These are phyloP conservation scores for Vanacampus margaritifer DNA, from an alignment of 2,113 vertebrate species.

Conservation along the genomic window DNA sequence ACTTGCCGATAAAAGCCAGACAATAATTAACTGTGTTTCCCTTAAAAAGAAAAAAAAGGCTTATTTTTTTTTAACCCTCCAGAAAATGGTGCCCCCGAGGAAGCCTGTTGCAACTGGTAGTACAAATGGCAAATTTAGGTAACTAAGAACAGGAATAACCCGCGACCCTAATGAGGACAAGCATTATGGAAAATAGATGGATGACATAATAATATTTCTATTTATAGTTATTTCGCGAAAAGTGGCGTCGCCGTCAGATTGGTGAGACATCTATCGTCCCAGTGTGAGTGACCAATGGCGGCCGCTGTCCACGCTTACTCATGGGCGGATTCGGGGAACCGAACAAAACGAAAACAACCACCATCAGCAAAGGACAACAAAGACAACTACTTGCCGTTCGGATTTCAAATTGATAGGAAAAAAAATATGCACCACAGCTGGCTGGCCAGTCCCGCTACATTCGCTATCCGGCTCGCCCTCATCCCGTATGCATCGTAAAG, in stretches of 20 bases:
- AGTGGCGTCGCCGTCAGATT: neutral
- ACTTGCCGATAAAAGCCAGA: neutral
- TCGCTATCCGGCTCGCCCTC: neutral
- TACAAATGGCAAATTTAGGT: neutral
- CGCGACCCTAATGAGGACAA: neutral
- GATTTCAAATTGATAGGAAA: neutral
- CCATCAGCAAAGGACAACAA: constrained; percentile 5
- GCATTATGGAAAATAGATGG: neutral
- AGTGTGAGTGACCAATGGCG: constrained; percentile 46
- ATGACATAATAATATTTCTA: neutral
- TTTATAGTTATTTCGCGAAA: neutral
- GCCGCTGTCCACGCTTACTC: constrained; percentile 20
- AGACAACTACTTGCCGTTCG: neutral
- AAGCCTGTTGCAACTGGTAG: neutral
- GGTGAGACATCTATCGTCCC: constrained; percentile 10
- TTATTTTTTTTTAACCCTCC: neutral
- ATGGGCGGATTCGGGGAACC: constrained; percentile 32
- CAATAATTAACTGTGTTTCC: neutral
- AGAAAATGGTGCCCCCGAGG: neutral
- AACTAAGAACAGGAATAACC: neutral
- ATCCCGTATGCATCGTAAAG: neutral
- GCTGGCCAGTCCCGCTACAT: neutral
- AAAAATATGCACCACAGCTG: neutral
- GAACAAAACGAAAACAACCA: constrained; percentile 33
- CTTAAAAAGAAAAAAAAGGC: neutral